Evolutionary conservation across 2,888 invertebrate genomes (phyloP).

Genomic region (Gymnoscelis rufifasciata): DNA sequence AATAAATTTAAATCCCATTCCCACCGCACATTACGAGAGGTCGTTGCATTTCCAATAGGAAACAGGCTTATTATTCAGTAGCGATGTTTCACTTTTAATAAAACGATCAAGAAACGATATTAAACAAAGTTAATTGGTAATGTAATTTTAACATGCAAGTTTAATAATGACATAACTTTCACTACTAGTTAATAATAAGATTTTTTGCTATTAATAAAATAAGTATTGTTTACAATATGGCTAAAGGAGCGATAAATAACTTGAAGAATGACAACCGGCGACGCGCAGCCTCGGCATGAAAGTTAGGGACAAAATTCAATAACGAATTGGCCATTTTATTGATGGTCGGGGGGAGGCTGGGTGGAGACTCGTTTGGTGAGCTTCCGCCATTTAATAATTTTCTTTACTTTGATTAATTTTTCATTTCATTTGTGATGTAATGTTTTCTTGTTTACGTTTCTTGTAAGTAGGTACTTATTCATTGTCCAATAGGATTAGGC

Average conservation of each 20-base stretch:
- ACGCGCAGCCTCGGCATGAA: conserved; percentile 69
- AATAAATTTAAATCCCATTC: conserved; percentile 58
- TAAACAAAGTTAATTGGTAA: conserved; percentile 48
- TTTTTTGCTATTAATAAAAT: conserved; percentile 39
- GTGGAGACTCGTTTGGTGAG: conserved; percentile 71
- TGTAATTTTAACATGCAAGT: conserved; percentile 50
- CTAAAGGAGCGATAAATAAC: conserved; percentile 61
- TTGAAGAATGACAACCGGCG: conserved; percentile 70
- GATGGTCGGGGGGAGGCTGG: conserved; percentile 77
- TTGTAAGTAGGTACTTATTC: conserved; percentile 9
- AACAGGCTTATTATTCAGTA: conserved; percentile 42
- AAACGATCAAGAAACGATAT: conserved; percentile 44
- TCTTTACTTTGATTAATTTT: conserved; percentile 38
- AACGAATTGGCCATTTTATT: conserved; percentile 80
- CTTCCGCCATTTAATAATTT: conserved; percentile 71
- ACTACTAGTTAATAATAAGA: conserved; percentile 47
- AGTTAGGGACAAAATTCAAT: conserved; percentile 76
- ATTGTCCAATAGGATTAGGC: conserved; percentile 11
- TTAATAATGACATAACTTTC: conserved; percentile 75
- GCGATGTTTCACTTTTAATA: conserved; percentile 53
- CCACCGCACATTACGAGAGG: conserved; percentile 50
- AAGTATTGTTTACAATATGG: conserved; percentile 66
- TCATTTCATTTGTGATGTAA: conserved; percentile 35
- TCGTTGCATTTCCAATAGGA: conserved; percentile 50
- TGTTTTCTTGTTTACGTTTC: conserved; percentile 43